A percentile compares a stretch with the other conserved stretches of the same genome.
These are phyloP conservation scores for Etheostoma nigrum DNA, from an alignment of 2,797 vertebrate genomes.

Conservation along the genomic window DNA sequence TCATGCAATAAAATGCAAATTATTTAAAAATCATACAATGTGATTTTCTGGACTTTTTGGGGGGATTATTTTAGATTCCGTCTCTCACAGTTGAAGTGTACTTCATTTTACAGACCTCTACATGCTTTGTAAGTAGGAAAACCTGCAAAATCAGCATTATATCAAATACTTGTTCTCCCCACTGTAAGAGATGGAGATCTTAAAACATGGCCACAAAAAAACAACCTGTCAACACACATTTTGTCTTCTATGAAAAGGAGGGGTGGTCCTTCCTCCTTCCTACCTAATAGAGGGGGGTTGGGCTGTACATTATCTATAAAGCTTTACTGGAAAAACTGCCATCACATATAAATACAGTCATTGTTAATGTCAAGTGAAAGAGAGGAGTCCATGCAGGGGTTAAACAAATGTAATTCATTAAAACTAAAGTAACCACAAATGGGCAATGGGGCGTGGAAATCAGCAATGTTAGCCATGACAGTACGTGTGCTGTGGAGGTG, in stretches of 20 bases:
- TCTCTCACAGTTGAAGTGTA: no score
- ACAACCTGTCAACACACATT: not conserved
- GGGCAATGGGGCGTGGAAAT: not conserved
- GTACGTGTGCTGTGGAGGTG: constrained; percentile 1
- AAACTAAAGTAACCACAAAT: not conserved
- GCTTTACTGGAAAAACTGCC: not conserved
- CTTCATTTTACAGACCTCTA: no score
- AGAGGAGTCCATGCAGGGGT: not conserved
- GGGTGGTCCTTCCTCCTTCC: not conserved
- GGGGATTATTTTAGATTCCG: no score
- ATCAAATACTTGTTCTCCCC: no score
- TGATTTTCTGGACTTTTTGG: no score
- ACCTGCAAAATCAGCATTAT: no score
- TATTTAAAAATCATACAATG: no score
- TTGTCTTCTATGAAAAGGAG: not conserved
- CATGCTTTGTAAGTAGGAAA: no score
- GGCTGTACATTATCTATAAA: not conserved
- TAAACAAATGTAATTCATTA: not conserved
- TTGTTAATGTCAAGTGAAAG: not conserved
- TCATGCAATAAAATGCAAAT: no score
- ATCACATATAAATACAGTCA: not conserved
- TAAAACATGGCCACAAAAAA: not conserved
- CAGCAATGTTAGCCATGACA: not conserved
- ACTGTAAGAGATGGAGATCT: not conserved
- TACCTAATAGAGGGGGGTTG: not conserved